phyloP scores from a whole-genome alignment of 1,140 invertebrate genomes.

The Caligus rogercresseyi region DNA sequence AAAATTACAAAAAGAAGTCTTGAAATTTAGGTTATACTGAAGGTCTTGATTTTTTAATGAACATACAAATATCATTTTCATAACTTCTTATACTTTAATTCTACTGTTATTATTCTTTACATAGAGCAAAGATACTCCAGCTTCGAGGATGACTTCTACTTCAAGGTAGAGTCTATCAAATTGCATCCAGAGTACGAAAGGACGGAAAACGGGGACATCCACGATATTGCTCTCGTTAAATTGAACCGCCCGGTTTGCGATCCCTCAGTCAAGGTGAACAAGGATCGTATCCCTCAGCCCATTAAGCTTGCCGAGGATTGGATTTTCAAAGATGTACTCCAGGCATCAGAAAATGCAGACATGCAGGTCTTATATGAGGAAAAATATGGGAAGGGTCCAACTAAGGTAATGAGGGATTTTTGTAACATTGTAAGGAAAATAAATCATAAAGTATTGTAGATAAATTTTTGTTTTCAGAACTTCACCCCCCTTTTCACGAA shows the following conservation, averaged over 20 bases:
- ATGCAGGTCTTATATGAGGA: background rate
- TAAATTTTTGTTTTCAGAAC: background rate
- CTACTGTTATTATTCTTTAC: no score
- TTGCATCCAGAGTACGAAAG: background rate
- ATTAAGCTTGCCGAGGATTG: background rate
- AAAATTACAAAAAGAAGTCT: no score
- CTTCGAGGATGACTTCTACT: background rate
- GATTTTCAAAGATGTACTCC: background rate
- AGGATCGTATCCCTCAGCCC: background rate
- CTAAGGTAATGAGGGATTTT: no score
- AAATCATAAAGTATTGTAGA: background rate
- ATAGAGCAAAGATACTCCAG: background rate
- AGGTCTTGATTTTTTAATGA: no score
- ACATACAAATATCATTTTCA: no score
- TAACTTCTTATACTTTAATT: no score
- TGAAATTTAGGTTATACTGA: no score
- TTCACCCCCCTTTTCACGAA: no score
- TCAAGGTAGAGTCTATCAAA: background rate
- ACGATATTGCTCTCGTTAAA: background rate
- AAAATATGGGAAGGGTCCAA: background rate
- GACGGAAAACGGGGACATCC: background rate
- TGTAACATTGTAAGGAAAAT: no score
- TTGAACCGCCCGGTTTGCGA: background rate
- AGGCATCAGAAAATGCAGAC: background rate
- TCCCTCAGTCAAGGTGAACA: background rate